phyloP scores from a whole-genome alignment of 2,113 vertebrate genomes.

The Antechinus stuartii region DNA sequence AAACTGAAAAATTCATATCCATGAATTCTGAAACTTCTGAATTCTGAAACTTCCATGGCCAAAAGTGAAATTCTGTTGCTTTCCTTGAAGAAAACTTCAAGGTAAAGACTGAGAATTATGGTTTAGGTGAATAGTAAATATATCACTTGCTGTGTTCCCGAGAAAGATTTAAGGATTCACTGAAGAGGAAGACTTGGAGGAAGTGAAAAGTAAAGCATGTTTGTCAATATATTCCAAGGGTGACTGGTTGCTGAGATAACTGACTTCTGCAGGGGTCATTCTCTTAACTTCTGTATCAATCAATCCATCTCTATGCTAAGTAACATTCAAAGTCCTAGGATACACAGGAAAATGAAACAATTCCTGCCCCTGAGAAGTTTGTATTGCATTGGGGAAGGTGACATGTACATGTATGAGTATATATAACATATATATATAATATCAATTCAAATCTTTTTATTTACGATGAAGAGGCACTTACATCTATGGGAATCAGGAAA shows the following conservation, averaged over 20 bases:
- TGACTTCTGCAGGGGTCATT: background rate
- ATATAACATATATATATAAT: background rate
- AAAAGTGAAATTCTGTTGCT: slow-evolving; percentile 45
- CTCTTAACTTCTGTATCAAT: background rate
- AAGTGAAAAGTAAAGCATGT: background rate
- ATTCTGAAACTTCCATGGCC: slow-evolving; percentile 31
- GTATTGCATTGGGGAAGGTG: background rate
- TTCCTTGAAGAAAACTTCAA: slow-evolving; percentile 45
- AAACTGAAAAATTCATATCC: slow-evolving; percentile 64
- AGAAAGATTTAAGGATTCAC: background rate
- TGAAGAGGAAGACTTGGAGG: background rate
- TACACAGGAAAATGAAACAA: background rate
- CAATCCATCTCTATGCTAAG: background rate
- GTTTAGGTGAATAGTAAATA: background rate
- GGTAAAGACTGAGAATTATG: background rate
- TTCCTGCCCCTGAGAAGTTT: background rate
- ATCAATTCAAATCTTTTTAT: background rate
- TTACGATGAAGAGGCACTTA: background rate
- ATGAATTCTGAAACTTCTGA: slow-evolving; percentile 42
- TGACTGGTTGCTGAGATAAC: background rate
- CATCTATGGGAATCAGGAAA: background rate
- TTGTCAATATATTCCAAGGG: background rate
- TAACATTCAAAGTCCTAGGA: background rate
- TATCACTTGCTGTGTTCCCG: background rate
- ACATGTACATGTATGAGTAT: background rate